Percentiles rank a stretch among this genome's conserved stretches.
These are phyloP conservation scores for Gerosis bhagava DNA, from an alignment of 2,888 invertebrate genomes.

Conservation along the genomic window DNA sequence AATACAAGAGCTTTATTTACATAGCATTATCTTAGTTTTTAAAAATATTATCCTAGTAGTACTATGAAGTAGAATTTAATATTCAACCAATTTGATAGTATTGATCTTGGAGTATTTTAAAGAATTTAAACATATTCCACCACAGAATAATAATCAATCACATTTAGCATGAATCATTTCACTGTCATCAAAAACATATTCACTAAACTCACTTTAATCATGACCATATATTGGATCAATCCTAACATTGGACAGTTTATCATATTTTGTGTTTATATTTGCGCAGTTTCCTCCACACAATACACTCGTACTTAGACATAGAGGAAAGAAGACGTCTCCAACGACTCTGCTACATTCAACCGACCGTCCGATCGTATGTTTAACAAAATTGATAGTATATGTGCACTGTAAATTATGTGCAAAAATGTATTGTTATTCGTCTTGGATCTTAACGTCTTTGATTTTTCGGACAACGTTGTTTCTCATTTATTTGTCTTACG, in stretches of 20 bases:
- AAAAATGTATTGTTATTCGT: constrained; percentile 34
- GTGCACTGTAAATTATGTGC: constrained; percentile 63
- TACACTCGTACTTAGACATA: constrained; percentile 77
- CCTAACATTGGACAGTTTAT: constrained; percentile 17
- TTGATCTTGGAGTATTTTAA: too few relatives aligned
- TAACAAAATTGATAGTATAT: constrained; percentile 47
- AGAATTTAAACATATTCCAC: too few relatives aligned
- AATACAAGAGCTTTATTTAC: too few relatives aligned
- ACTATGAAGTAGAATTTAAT: too few relatives aligned
- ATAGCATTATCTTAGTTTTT: too few relatives aligned
- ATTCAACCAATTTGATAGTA: too few relatives aligned
- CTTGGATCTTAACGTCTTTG: constrained; percentile 5
- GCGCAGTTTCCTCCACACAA: constrained; percentile 76
- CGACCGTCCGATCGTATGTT: constrained; percentile 69
- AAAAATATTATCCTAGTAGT: too few relatives aligned
- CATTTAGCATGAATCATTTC: constrained; percentile 16
- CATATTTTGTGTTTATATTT: constrained; percentile 58
- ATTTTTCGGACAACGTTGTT: not conserved
- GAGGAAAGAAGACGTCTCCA: constrained; percentile 58
- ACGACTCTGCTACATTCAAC: constrained; percentile 66
- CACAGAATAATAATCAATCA: too few relatives aligned
- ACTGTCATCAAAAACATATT: constrained; percentile 1
- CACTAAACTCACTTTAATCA: constrained; percentile 9
- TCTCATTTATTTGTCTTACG: not conserved
- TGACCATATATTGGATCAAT: constrained; percentile 18